Conservation (phyloP, 2,113 vertebrate genomes). For the Lepus timidus region DNA sequence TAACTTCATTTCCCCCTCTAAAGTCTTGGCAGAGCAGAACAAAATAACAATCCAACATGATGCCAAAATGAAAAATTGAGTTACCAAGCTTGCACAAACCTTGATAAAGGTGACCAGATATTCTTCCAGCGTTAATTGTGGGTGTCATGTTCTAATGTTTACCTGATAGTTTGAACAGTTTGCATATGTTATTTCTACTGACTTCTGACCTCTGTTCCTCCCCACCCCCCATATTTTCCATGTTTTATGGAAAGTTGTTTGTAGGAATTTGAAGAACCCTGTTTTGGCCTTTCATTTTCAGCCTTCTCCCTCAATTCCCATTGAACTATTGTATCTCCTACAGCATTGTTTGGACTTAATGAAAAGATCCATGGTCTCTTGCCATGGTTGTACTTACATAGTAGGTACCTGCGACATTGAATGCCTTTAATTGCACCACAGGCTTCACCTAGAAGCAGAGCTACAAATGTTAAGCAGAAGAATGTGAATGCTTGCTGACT, state of each 20-base stretch:
- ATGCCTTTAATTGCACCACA: neutral
- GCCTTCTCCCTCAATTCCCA: neutral
- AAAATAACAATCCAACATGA: conserved; percentile 36
- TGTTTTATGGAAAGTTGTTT: neutral
- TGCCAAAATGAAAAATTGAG: conserved; percentile 64
- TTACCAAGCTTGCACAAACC: neutral
- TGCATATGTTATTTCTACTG: conserved; percentile 5
- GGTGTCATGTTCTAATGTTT: neutral
- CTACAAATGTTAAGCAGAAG: neutral
- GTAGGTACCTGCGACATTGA: neutral
- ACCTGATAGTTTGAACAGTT: neutral
- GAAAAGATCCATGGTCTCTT: neutral
- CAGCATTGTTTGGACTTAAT: neutral
- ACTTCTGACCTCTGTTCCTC: neutral
- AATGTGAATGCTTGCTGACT: neutral
- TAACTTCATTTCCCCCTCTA: conserved; percentile 48
- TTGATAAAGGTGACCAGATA: conserved; percentile 43
- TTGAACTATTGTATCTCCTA: neutral
- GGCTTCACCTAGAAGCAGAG: neutral
- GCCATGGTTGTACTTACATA: neutral
- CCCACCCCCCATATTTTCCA: neutral
- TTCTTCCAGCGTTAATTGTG: neutral
- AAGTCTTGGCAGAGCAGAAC: conserved; percentile 36
- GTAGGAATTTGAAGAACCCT: neutral
- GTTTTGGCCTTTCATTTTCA: neutral